Evolutionary conservation across 2,113 vertebrate species (phyloP), one percentile per base, ranked within the genome.

Genomic region (Nicator chloris): DNA sequence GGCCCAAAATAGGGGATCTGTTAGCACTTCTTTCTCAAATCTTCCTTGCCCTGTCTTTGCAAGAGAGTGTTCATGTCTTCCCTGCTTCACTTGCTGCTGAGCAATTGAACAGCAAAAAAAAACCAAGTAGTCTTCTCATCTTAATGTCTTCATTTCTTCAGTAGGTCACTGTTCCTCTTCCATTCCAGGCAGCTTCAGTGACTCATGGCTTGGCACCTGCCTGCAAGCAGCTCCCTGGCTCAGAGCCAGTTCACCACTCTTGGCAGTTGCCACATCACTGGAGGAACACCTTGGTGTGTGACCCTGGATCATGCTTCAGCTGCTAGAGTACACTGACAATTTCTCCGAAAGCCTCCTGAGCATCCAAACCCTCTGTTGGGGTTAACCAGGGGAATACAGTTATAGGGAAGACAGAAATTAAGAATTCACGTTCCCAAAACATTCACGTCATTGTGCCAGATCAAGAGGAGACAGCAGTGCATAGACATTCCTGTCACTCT

Each of bases 251-350:
- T 73, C 3, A 1, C 47, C 1, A 1, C 56, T 51, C 27, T 68
- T 0, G 0, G 63, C 0, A 0, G 8, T 40, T 47, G 33, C 54
- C 33, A 1, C 0, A 0, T 24, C 50, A 8, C 69, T 54, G 53
- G 35, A 77, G 60, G 37, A 49, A 13, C 15, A 8, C n/a, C 47
- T 31, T 35, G 57, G 35, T 31, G 53, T 63, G 53, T 56, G 65
- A 76, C 50, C 53, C 70, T 51, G 57, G 19, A 24, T 79, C 27
- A 1, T 16, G 57, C 63, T 68, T 66, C 42, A 4, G 49, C 56
- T 84, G 35, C 51, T n/a, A 5, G 27, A 63, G 22, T 0, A 1
- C 69, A 28, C 8, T 65, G 31, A 20, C 68, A 14, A 0, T 18
- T 66, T 45, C 60, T 68, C 28, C 49, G 60, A 54, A 64, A 1